These are phyloP conservation scores for Neuroterus valhalla DNA, from an alignment of 1,140 invertebrate species.

Conservation along the genomic window DNA sequence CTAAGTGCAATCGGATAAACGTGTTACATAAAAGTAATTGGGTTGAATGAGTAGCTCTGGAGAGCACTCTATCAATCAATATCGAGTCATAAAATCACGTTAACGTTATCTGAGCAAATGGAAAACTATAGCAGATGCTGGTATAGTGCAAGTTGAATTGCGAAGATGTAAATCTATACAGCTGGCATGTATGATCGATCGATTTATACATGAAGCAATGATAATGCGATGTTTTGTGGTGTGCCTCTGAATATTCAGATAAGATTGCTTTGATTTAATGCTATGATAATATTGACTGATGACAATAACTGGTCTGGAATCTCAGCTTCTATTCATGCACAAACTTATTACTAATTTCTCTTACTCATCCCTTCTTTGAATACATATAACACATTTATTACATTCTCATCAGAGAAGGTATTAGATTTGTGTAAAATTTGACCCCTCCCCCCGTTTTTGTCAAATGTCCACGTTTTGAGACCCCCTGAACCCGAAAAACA, in stretches of 20 bases:
- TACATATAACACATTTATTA: too few species aligned
- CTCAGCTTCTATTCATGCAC: background rate
- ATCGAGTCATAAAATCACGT: conserved; percentile 11
- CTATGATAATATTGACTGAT: conserved; percentile 29
- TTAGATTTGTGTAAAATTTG: too few species aligned
- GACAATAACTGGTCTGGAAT: background rate
- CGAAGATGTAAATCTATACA: conserved; percentile 18
- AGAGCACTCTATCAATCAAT: background rate
- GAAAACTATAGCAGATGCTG: conserved; percentile 5
- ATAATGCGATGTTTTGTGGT: conserved; percentile 15
- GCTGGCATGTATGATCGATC: conserved; percentile 19
- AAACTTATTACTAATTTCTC: background rate
- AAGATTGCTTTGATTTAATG: conserved; percentile 26
- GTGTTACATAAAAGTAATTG: background rate
- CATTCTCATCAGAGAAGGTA: too few species aligned
- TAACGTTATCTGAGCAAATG: background rate
- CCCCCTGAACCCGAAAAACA: too few species aligned
- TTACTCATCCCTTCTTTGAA: background rate
- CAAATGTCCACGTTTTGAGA: too few species aligned
- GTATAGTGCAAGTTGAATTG: conserved; percentile 8
- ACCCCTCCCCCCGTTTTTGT: too few species aligned
- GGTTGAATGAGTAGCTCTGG: background rate
- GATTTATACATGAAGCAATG: conserved; percentile 16
- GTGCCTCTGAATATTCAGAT: conserved; percentile 11
- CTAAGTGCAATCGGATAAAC: background rate